Conservation (phyloP, 2,113 vertebrate species). For the Oryzias curvinotus region DNA sequence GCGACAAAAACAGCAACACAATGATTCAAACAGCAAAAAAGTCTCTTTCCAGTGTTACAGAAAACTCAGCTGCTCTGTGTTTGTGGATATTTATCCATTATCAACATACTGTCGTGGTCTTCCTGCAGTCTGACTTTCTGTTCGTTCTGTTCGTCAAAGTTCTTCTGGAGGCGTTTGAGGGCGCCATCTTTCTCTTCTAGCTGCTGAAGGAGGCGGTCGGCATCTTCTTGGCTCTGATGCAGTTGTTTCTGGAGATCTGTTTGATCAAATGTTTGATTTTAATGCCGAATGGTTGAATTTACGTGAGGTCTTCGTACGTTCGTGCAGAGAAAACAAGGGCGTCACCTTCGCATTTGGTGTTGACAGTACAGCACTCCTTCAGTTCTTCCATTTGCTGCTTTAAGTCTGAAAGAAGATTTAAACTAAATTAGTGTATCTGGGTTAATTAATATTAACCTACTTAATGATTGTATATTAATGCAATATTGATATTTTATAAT, state of each 20-base stretch:
- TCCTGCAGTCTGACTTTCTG: conserved; percentile 5
- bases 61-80: background rate
- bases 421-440: background rate
- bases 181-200: background rate
- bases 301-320: background rate
- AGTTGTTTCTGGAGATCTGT: conserved; percentile 32
- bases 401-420: conserved; percentile 26
- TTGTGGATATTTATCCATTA: background rate
- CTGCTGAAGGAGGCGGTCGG: conserved; percentile 4
- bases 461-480: too few relatives aligned
- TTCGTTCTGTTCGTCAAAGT: background rate
- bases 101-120: conserved; percentile 7
- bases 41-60: background rate
- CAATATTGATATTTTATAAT: too few relatives aligned
- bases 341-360: conserved; percentile 38
- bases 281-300: background rate
- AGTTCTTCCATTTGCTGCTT: conserved; percentile 11
- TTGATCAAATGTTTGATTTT: conserved; percentile 10
- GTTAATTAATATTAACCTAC: too few relatives aligned
- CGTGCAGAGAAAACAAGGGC: background rate
- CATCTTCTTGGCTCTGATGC: conserved; percentile 22
- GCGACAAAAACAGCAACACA: too few relatives aligned
- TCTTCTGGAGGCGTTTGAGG: conserved; percentile 9
- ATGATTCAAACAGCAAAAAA: background rate
- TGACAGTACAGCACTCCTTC: conserved; percentile 9